phyloP scores from a whole-genome alignment of 2,797 vertebrate species.

The Neosalanx taihuensis region DNA sequence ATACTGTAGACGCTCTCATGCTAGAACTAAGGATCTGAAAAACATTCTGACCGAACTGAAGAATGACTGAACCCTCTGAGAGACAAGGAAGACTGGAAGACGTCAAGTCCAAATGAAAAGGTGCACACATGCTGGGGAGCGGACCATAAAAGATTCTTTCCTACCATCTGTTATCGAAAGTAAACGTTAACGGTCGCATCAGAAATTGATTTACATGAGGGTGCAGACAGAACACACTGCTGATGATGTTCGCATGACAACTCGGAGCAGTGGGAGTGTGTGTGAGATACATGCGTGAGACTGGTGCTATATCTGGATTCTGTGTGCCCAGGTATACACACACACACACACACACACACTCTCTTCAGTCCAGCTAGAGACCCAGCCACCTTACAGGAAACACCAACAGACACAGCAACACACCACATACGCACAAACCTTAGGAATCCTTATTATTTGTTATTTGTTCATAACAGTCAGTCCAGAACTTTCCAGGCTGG shows the following conservation, averaged over 20 bases:
- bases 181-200: too few relatives aligned
- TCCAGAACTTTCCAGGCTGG: too few relatives aligned
- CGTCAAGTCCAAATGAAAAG: neutral
- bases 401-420: too few relatives aligned
- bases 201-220: neutral
- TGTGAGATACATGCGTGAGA: neutral
- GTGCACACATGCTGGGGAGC: neutral
- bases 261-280: neutral
- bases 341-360: too few relatives aligned
- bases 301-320: neutral
- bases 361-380: too few relatives aligned
- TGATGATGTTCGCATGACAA: neutral
- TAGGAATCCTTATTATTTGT: too few relatives aligned
- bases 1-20: conserved; percentile 2
- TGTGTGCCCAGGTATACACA: neutral
- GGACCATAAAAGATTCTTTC: too few relatives aligned
- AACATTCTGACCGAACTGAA: neutral
- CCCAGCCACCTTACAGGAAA: too few relatives aligned
- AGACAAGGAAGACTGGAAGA: neutral
- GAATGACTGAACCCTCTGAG: conserved; percentile 16
- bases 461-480: too few relatives aligned
- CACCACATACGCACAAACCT: too few relatives aligned
- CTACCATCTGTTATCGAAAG: too few relatives aligned
- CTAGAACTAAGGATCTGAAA: conserved; percentile 19
- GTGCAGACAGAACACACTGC: neutral